phyloP scores from a whole-genome alignment of 2,888 invertebrate species.

The Sussaba pulchella region DNA sequence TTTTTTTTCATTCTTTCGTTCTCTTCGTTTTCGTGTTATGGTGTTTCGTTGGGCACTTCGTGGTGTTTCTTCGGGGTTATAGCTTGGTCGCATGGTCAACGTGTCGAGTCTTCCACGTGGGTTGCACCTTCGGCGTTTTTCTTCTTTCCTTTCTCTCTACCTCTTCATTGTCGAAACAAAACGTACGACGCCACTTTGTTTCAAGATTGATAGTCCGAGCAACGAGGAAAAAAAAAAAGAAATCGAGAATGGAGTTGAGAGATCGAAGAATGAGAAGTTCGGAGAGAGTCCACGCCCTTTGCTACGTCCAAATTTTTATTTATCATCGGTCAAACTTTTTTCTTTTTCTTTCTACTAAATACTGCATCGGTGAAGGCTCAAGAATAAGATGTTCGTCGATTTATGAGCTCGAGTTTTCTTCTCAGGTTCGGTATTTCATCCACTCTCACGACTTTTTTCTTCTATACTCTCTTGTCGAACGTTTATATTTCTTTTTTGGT shows the following conservation, averaged over 20 bases:
- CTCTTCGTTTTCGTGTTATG: constrained; percentile 4
- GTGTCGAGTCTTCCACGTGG: constrained; percentile 35
- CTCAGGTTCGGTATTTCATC: constrained; percentile 61
- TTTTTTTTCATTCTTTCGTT: constrained; percentile 64
- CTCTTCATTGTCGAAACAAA: constrained; percentile 44
- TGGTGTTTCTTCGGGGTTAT: constrained; percentile 4
- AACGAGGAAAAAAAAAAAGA: constrained; percentile 4
- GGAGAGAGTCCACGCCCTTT: constrained; percentile 68
- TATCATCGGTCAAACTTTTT: constrained; percentile 74
- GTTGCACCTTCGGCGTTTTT: constrained; percentile 46
- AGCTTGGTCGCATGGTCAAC: constrained; percentile 11
- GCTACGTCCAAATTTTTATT: constrained; percentile 75
- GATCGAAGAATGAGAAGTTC: not conserved
- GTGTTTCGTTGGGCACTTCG: constrained; percentile 9
- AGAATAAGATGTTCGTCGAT: constrained; percentile 78
- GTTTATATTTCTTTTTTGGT: not conserved
- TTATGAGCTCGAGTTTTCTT: constrained; percentile 70
- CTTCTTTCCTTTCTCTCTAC: too few relatives aligned
- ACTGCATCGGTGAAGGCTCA: constrained; percentile 66
- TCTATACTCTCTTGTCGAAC: constrained; percentile 19
- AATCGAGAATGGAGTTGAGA: too few relatives aligned
- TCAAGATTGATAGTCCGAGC: constrained; percentile 16
- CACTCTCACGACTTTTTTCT: constrained; percentile 1
- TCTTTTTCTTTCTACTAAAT: constrained; percentile 72
- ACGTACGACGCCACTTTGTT: constrained; percentile 61